Base-by-base conservation (phyloP, 2,888 invertebrate genomes). In the Meteorus colon region DNA sequence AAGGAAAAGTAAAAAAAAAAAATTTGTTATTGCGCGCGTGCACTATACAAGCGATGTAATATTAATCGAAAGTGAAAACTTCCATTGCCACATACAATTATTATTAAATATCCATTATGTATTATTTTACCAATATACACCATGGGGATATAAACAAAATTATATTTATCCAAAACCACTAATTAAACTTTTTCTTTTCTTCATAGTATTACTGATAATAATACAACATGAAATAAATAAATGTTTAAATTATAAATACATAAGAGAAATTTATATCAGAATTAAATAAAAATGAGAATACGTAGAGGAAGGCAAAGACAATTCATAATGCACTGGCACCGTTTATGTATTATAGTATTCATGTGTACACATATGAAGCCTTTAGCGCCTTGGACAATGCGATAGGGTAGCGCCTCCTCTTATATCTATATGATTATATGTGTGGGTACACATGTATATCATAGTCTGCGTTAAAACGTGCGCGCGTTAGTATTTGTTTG, bases 331-430 rank as follows among this genome's bases (percentile, higher is more conserved):
- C 67, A 72, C 79, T 74, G 19, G 78, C 83, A 83, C 83, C 83
- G 41, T 41, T 83, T 84, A 82, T 85, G 55, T 55, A 55, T 48
- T 16, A 48, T 55, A 6, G 1, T 6, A 19, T 41, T 41, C 41
- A 41, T 41, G 8, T 55, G 19, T 55, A 55, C 19, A 19, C n/a
- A 84, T 86, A 85, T 85, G 84, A 86, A 84, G 86, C 85, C 86
- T 86, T 86, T 85, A 85, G 81, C 86, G 84, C 87, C 86, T 85
- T 78, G 84, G 83, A 86, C 86, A 87, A 87, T 85, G 85, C 83
- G 77, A 5, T 19, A 78, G 62, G 62, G 31, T 62, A 62, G 62
- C 62, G 8, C 48, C 48, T 48, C 8, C 41, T 34, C 34, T 34
- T 41, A 41, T 41, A 41, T 41, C 41, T 12, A 41, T 41, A 41